Evolutionary conservation across 2,797 vertebrate species (phyloP), one percentile per base, ranked within the genome.

Genomic region (Heliangelus exortis): DNA sequence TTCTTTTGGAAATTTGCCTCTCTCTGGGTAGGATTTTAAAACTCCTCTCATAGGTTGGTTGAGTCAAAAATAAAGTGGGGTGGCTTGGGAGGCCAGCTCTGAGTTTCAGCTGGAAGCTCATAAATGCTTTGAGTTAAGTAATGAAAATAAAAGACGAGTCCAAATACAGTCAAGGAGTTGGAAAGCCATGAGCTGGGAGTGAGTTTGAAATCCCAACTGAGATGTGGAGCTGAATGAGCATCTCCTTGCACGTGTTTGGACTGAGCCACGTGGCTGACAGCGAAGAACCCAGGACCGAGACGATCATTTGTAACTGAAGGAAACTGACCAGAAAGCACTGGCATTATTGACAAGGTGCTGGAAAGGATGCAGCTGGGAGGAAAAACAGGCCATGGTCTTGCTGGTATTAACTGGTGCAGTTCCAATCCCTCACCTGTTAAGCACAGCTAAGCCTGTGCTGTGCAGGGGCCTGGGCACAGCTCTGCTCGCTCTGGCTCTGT

Each of bases 231-330:
- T 77, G 43, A 51, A 51, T 2, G 2, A 77, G 18, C 15, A 62
- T 6, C 59, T 53, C 33, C 53, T 57, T 62, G 36, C 28, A 3
- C 28, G 16, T 2, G 2, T 25, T 36, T 41, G 25, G 61, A 22
- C 34, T 65, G 69, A 94, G 58, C 43, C 41, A 28, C 10, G 2
- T 17, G 33, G 61, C 22, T 2, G 4, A 28, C 0, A 66, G 22
- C 0, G 0, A 92, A 51, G 34, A 68, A 14, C 5, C 6, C 29
- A 48, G 41, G 31, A 45, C 45, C 0, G 0, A 23, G 20, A 31
- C 15, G 67, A 23, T 28, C 1, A 51, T 19, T 57, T 57, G 15
- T 43, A 68, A 39, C 0, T 43, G n/a, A 28, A 57, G 47, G 3
- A 78, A 47, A 92, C 43, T 33, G 17, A 15, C 15, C 12, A 23